Evolutionary conservation across 2,888 invertebrate genomes (phyloP), one percentile per base, ranked within the genome.

Genomic region (Mechanitis messenoides): DNA sequence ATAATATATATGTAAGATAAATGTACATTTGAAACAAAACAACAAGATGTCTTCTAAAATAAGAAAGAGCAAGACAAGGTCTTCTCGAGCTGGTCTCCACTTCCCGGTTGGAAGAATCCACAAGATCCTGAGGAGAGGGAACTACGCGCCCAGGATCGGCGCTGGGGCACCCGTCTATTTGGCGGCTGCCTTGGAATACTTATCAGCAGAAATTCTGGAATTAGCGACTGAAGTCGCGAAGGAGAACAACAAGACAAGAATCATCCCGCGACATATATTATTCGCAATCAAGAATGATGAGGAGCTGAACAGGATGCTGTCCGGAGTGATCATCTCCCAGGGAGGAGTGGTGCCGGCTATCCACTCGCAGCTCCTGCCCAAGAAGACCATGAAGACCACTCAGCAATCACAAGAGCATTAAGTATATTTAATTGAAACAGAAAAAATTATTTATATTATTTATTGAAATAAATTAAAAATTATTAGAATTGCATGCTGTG

Each of bases 181-280:
- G 1, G 90, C 92, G 0, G 92, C 92, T 5, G 92, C 92, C 0
- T 76, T 93, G 72, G 93, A 93, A 70, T 93, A 93, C 69, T 74
- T 93, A 33, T 91, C 93, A 0, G 94, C 94, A 28, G 94, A 95
- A 84, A 92, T 93, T 28, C 72, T 93, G 62, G 93, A 93, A 70
- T 83, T 93, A 72, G 92, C 93, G 0, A 89, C 92, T 1, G 92
- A 93, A 64, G 93, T 92, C 0, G 93, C 93, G 0, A 77, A 84
- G 46, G 92, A 94, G 60, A 94, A 94, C 77, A 93, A 93, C 68
- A 95, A 94, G 74, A 86, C 89, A 0, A 87, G 93, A 5, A 64
- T 85, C 0, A 67, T 71, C 0, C 83, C 84, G 0, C 69, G 85
- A 0, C 82, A 83, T 54, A 75, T 87, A 1, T 63, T 84, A 0